Conservation (phyloP, 2,797 vertebrate genomes). For the Merluccius polli region DNA sequence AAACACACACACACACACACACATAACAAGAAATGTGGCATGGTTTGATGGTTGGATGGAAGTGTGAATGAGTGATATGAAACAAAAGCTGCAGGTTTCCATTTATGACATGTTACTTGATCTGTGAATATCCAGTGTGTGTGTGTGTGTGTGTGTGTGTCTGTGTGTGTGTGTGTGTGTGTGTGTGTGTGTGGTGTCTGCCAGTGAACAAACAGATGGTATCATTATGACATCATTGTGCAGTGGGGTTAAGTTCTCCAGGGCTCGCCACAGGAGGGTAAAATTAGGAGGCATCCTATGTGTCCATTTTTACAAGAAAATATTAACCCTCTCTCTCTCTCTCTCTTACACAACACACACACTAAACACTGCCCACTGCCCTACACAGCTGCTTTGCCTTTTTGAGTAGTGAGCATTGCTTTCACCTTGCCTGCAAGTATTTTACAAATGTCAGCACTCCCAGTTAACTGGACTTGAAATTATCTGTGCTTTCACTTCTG, state of each 20-base stretch:
- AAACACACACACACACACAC: not conserved
- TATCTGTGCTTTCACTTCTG: constrained; percentile 11
- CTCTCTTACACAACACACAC: not conserved
- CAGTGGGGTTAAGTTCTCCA: constrained; percentile 62
- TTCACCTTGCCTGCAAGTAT: constrained; percentile 32
- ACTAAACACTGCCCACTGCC: constrained; percentile 32
- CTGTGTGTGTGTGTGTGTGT: constrained; percentile 7
- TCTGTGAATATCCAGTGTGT: constrained; percentile 25
- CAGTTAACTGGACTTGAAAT: constrained; percentile 59
- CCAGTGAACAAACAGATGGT: constrained; percentile 65
- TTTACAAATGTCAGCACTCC: constrained; percentile 55
- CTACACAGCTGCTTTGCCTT: constrained; percentile 19
- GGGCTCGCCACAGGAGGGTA: constrained; percentile 55
- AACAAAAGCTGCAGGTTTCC: constrained; percentile 52
- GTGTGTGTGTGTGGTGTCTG: constrained; percentile 30
- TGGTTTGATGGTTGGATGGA: not conserved
- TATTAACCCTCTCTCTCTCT: not conserved
- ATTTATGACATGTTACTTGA: constrained; percentile 48
- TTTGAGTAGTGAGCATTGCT: not conserved
- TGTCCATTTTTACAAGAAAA: constrained; percentile 54
- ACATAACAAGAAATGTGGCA: constrained; percentile 7
- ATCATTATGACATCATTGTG: constrained; percentile 68
- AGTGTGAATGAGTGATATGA: constrained; percentile 23
- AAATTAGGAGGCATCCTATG: constrained; percentile 52
- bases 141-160: constrained; percentile 12